Base-by-base conservation (phyloP, 2,113 vertebrate species). In the Pachycephala philippinensis region DNA sequence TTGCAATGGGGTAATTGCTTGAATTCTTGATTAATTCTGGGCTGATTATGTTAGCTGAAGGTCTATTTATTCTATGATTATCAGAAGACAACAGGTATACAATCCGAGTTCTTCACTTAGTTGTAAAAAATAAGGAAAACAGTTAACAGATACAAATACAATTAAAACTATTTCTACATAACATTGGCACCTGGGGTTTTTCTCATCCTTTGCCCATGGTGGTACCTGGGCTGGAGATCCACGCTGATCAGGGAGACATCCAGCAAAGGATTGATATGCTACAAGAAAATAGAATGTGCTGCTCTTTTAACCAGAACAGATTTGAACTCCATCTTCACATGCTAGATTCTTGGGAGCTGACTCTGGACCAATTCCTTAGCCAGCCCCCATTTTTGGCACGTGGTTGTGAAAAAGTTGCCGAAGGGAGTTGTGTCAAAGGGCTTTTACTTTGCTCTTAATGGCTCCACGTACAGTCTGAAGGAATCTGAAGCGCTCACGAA, bases 401-500 rank as follows among this genome's bases (percentile, higher is more conserved):
- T 39, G 72, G 65, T 66, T 88, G 49, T 94, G 92, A 95, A 93
- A 40, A 89, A 28, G 69, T 37, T 92, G 83, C 90, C 1, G 2
- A 84, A 87, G 69, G 77, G 69, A 92, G 92, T 27, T 82, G 84
- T 93, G 96, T 92, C 84, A 91, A 91, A 94, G 92, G 88, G 83
- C 72, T 92, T 92, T 95, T 90, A n/a, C 88, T 89, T 69, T 92
- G 72, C 80, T 78, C 84, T 37, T 82, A 68, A 84, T 76, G 90
- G 90, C 69, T 93, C 42, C 94, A 84, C 8, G 3, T 92, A 82
- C 40, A 60, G 83, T 86, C 72, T 89, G 92, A 84, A 96, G 96
- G 93, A 92, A 96, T 96, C 94, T 61, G 80, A 95, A 94, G 72
- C 39, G 65, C 72, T 96, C 96, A 72, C 61, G 1, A 95, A 96